These are phyloP conservation scores for Acanthosepion lycidas DNA, from an alignment of 2,888 invertebrate species.

Conservation along the genomic window DNA sequence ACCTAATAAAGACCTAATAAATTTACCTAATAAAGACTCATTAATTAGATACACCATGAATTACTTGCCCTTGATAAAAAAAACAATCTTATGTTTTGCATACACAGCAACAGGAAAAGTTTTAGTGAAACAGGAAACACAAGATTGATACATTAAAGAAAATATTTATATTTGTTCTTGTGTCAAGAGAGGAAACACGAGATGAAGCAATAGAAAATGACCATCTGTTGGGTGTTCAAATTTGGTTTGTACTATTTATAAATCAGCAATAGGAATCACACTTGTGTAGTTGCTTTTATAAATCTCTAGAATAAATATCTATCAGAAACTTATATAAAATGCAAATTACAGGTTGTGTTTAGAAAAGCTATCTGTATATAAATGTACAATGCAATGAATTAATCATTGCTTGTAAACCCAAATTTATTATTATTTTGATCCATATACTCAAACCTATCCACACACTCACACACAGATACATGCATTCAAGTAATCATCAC, in stretches of 20 bases:
- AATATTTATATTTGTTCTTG: background rate
- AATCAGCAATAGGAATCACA: background rate
- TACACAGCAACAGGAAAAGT: background rate
- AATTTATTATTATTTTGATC: background rate
- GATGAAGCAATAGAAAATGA: background rate
- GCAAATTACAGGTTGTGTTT: background rate
- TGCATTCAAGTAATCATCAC: background rate
- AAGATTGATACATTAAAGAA: background rate
- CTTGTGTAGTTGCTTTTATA: too few species aligned
- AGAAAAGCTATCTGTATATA: background rate
- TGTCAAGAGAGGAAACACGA: background rate
- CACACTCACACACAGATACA: background rate
- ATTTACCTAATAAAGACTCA: too few species aligned
- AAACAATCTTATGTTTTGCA: too few species aligned
- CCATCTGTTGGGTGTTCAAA: background rate
- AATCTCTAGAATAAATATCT: background rate
- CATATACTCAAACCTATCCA: background rate
- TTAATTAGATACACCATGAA: too few species aligned
- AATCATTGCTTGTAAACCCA: background rate
- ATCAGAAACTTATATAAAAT: constrained; percentile 2
- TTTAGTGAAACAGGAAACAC: background rate
- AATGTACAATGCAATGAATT: background rate
- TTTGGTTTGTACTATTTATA: background rate
- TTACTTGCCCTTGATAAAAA: too few species aligned
- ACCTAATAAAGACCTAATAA: too few species aligned